Evolutionary conservation across 1,140 invertebrate genomes (phyloP).

Genomic region (Aplysia californica): DNA sequence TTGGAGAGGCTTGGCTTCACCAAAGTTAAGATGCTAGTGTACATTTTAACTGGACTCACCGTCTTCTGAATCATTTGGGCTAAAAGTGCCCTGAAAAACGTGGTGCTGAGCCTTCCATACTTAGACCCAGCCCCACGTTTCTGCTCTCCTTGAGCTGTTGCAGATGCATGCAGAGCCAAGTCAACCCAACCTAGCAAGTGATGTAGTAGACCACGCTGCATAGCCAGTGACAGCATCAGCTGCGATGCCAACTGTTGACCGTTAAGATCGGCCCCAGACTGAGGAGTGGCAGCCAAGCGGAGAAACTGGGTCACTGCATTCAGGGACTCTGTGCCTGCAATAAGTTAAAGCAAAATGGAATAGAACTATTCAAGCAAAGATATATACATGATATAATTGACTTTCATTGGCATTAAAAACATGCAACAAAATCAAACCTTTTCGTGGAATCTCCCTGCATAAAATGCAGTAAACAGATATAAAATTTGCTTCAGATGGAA

Average conservation of each 20-base stretch:
- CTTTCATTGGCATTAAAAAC: too few relatives aligned
- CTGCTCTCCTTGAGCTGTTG: conserved; percentile 34
- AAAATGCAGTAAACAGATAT: too few relatives aligned
- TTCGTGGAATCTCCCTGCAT: too few relatives aligned
- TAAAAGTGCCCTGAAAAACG: conserved; percentile 53
- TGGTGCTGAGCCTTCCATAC: conserved; percentile 46
- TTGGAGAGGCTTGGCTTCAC: too few relatives aligned
- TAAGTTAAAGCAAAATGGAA: neutral
- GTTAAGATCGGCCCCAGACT: conserved; percentile 70
- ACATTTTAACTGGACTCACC: too few relatives aligned
- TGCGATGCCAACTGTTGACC: conserved; percentile 72
- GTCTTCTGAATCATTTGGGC: conserved; percentile 59
- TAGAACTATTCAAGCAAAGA: too few relatives aligned
- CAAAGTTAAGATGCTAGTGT: neutral
- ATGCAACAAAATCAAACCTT: too few relatives aligned
- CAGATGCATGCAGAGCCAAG: conserved; percentile 68
- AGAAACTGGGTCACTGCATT: conserved; percentile 22
- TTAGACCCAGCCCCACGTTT: conserved; percentile 13
- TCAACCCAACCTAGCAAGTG: conserved; percentile 77
- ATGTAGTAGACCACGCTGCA: conserved; percentile 75
- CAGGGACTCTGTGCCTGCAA: conserved; percentile 5
- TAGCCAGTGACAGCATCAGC: conserved; percentile 72
- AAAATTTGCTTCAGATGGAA: too few relatives aligned
- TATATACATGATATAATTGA: too few relatives aligned
- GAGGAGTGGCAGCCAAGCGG: conserved; percentile 69